Conservation (phyloP, 2,113 vertebrate species). For the Prochilodus magdalenae region DNA sequence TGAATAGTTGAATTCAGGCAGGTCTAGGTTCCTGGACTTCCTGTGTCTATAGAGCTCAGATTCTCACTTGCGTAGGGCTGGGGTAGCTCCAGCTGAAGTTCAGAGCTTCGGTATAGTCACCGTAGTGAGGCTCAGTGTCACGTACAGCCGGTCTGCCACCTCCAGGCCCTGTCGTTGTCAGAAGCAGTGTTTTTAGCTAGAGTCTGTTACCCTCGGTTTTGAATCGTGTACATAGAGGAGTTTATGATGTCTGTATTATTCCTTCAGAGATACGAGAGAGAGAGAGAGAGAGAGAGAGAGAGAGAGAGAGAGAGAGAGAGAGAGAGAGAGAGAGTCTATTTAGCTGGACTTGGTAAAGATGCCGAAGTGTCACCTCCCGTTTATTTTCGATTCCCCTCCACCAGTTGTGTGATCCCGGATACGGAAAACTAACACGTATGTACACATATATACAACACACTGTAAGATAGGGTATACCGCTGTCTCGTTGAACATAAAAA, state of each 20-base stretch:
- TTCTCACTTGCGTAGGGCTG: background rate
- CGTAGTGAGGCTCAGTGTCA: conserved; percentile 1
- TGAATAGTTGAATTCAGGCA: background rate
- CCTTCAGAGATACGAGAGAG: conserved; percentile 29
- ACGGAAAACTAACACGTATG: conserved; percentile 49
- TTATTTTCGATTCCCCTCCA: conserved; percentile 16
- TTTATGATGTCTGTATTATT: conserved; percentile 54
- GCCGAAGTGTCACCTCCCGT: conserved; percentile 42
- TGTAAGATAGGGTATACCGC: conserved; percentile 75
- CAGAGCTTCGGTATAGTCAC: background rate
- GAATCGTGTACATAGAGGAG: conserved; percentile 57
- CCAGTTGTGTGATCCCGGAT: conserved; percentile 21
- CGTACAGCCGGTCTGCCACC: background rate
- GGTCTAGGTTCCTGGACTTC: background rate
- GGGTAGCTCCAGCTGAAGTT: background rate
- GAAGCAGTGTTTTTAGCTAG: conserved; percentile 62
- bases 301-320: background rate
- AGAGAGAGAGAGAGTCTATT: conserved; percentile 41
- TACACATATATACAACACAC: conserved; percentile 41
- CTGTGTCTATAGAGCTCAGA: background rate
- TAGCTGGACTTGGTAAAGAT: conserved; percentile 53
- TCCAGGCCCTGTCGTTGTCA: conserved; percentile 46
- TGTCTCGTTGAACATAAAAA: conserved; percentile 69
- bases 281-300: no score
- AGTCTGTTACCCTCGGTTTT: conserved; percentile 54